phyloP scores from a whole-genome alignment of 2,113 vertebrate genomes.

The Gasterosteus nipponicus region DNA sequence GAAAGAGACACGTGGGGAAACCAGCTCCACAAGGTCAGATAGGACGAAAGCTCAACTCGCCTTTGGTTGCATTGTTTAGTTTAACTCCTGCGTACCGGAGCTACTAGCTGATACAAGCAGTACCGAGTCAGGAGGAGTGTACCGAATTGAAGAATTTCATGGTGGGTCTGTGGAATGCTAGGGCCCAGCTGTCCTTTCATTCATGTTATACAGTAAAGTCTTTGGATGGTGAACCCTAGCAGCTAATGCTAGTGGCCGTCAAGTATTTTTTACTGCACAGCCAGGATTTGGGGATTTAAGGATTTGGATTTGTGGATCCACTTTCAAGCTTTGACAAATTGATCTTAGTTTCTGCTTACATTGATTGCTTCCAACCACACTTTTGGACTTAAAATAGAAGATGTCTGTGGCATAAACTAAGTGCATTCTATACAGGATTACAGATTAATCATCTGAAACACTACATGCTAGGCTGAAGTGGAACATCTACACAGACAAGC shows the following conservation, averaged over 20 bases:
- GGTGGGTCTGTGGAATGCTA: conserved; percentile 37
- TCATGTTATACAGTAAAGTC: neutral
- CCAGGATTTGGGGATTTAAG: conserved; percentile 23
- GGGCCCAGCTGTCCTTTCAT: conserved; percentile 48
- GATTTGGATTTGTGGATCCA: conserved; percentile 22
- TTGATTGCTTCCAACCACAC: neutral
- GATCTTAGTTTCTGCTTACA: neutral
- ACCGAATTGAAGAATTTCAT: conserved; percentile 15
- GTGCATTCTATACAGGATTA: conserved; percentile 44
- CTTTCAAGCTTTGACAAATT: neutral
- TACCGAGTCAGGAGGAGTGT: conserved; percentile 14
- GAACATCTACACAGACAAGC: conserved; percentile 18
- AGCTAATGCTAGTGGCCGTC: conserved; percentile 26
- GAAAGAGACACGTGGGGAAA: neutral
- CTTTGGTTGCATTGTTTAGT: conserved; percentile 10
- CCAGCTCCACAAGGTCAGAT: conserved; percentile 8
- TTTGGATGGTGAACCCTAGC: neutral
- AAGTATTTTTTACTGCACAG: neutral
- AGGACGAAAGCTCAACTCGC: neutral
- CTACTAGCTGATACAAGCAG: neutral
- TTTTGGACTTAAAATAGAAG: neutral
- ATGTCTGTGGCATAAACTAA: neutral
- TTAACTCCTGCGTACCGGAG: neutral
- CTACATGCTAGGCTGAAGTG: conserved; percentile 7
- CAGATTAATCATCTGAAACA: conserved; percentile 22